These are phyloP conservation scores for Spisula solida DNA, from an alignment of 2,888 invertebrate genomes.

Conservation along the genomic window DNA sequence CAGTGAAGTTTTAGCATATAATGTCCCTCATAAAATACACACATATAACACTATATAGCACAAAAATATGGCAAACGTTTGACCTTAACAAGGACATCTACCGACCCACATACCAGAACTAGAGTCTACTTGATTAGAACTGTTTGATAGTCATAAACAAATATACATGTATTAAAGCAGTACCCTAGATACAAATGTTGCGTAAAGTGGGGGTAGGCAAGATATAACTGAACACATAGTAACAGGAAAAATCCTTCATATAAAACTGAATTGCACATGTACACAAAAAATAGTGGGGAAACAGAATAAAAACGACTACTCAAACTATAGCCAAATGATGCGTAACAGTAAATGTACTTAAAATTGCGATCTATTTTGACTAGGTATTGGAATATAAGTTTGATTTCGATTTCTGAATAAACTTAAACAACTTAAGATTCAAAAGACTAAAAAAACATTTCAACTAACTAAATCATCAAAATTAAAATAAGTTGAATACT, in stretches of 20 bases:
- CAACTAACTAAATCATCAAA: no score
- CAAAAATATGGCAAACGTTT: neutral
- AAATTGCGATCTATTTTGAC: no score
- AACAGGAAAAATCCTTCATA: slow-evolving; percentile 20
- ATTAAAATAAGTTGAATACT: no score
- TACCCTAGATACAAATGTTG: slow-evolving; percentile 1
- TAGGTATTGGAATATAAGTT: no score
- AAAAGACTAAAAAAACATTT: neutral
- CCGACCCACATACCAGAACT: neutral
- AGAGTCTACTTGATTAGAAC: neutral
- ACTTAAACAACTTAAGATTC: no score
- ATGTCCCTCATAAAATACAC: neutral
- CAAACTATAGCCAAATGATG: neutral
- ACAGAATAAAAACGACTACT: slow-evolving; percentile 5
- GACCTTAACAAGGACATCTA: neutral
- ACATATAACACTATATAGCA: neutral
- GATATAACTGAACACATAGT: slow-evolving; percentile 30
- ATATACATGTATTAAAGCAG: neutral
- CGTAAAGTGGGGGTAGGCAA: neutral
- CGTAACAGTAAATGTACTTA: neutral
- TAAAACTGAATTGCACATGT: slow-evolving; percentile 29
- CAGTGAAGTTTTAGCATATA: neutral
- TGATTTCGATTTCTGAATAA: no score
- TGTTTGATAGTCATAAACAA: slow-evolving; percentile 17
- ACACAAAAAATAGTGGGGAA: neutral